Base-by-base conservation (phyloP, 2,888 invertebrate species). In the Drosophila cognata region DNA sequence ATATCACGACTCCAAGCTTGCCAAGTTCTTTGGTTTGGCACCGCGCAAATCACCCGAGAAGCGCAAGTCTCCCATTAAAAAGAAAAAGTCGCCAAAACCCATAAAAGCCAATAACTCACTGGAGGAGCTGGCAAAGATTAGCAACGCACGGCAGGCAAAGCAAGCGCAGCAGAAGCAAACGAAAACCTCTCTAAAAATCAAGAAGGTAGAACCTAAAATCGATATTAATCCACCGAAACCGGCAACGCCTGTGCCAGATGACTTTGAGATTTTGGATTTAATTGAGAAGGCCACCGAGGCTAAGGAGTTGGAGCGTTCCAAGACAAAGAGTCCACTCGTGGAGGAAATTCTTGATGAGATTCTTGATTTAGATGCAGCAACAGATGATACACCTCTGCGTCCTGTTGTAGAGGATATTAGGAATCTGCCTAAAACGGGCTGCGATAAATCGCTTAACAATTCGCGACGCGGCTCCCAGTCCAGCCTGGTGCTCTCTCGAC, bases 1-100 rank as follows among this genome's bases (percentile, higher is more conserved):
- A 61, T 92, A 91, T 81, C 91, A 82, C 3, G 91, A 92, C 29
- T 92, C 92, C 0, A 92, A 92, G 52, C 57, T 92, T 35, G 89
- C 92, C 3, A 92, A 92, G 56, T 92, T 92, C 73, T 92, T 92
- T 71, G 92, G 92, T 0, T 52, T 92, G 4, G 79, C 64, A 0
- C 1, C 90, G 10, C 81, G 87, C 5, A 91, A 91, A 41, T 88
- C 91, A 1, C 91, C 91, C 0, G 84, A 65, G 50, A 84, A 91
- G 67, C 77, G 79, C 25, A 87, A 79, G 38, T 84, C 88, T 0
- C 88, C 90, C 0, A 84, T 82, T 8, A 92, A 90, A 62, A 91
- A 90, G 63, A 80, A 71, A 61, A 82, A 82, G 29, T 79, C 88
- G 0, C 89, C 85, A 56, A 68, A 57, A 35, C 38, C 48, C 2